Percentiles rank a stretch among this genome's conserved stretches.
phyloP scores from a whole-genome alignment of 2,113 vertebrate species.

The Romanogobio albipinnatus region DNA sequence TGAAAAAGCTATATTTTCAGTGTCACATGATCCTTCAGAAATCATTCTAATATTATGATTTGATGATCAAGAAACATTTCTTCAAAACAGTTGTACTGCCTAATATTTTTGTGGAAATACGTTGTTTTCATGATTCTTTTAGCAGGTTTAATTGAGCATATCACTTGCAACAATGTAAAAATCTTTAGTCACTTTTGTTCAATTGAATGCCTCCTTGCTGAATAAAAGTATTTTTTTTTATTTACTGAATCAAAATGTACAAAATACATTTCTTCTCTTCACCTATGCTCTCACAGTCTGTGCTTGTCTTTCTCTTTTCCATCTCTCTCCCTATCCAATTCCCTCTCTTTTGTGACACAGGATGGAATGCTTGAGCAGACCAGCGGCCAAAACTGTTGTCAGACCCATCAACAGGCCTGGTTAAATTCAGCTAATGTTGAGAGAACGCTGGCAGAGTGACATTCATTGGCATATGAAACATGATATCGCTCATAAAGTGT shows the following conservation, averaged over 20 bases:
- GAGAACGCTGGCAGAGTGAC: slow-evolving; percentile 59
- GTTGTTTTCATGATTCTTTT: neutral
- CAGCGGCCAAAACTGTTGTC: slow-evolving; percentile 64
- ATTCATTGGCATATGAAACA: slow-evolving; percentile 68
- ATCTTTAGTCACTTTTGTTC: neutral
- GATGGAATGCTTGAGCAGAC: slow-evolving; percentile 67
- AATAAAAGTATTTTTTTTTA: neutral
- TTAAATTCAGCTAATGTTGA: slow-evolving; percentile 36
- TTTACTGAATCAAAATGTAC: too few species aligned
- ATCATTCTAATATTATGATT: neutral
- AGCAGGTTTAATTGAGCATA: neutral
- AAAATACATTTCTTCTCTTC: too few species aligned
- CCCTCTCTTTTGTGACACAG: slow-evolving; percentile 1
- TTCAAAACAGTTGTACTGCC: neutral
- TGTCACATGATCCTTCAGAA: neutral
- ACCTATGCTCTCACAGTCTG: neutral
- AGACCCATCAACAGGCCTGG: slow-evolving; percentile 55
- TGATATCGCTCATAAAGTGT: slow-evolving; percentile 61
- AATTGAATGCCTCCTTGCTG: neutral
- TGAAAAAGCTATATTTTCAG: neutral
- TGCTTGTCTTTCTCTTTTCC: neutral
- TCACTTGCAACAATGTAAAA: neutral
- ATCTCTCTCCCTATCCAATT: neutral
- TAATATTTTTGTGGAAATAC: neutral
- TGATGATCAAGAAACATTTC: neutral